Conservation (phyloP, 2,888 invertebrate species). For the Choristoneura rosaceana region DNA sequence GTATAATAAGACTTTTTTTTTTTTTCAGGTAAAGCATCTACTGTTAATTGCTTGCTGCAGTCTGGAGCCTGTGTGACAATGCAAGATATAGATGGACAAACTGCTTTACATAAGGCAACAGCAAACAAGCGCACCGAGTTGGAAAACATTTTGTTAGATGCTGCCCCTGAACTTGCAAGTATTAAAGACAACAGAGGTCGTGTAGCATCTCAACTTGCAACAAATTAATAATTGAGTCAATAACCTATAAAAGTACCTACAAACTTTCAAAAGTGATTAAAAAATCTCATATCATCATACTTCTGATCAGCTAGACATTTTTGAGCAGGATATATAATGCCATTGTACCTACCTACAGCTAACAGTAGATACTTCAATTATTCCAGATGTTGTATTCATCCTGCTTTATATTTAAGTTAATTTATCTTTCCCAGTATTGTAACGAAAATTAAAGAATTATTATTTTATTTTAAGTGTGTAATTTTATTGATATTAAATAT, state of each 20-base stretch:
- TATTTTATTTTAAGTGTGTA: conserved; percentile 13
- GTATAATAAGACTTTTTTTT: conserved; percentile 12
- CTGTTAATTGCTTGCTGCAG: conserved; percentile 88
- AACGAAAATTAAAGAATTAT: conserved; percentile 5
- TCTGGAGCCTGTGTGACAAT: conserved; percentile 87
- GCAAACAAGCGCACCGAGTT: conserved; percentile 82
- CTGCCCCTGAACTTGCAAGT: conserved; percentile 63
- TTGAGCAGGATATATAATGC: neutral
- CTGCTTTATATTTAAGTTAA: conserved; percentile 9
- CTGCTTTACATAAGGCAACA: conserved; percentile 91
- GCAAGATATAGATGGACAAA: conserved; percentile 92
- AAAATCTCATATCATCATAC: neutral
- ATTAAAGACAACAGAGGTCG: conserved; percentile 75
- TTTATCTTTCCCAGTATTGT: neutral
- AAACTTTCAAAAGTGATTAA: neutral
- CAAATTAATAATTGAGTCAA: conserved; percentile 11
- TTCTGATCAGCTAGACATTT: too few species aligned
- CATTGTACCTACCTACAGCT: neutral
- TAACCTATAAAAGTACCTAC: neutral
- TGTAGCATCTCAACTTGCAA: conserved; percentile 65
- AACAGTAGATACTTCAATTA: neutral
- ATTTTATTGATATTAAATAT: conserved; percentile 37
- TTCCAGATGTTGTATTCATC: neutral
- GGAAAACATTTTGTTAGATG: conserved; percentile 69
- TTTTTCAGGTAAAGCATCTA: conserved; percentile 85